Percentiles rank a stretch among this genome's conserved stretches.
phyloP scores from a whole-genome alignment of 2,113 vertebrate genomes.

The Carassius carassius region DNA sequence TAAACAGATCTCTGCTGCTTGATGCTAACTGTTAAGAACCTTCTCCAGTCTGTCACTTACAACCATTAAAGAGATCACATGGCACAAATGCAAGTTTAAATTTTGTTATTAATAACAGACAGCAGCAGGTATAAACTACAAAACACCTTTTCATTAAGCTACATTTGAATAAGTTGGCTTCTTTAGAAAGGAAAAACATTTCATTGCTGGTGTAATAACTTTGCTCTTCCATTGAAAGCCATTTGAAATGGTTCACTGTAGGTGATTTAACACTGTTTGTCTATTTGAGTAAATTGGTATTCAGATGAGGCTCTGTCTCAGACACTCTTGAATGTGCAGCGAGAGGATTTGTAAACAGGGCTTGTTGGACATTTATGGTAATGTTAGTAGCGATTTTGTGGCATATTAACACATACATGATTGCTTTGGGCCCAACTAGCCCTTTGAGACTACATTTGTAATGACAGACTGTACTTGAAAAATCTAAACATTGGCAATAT shows the following conservation, averaged over 20 bases:
- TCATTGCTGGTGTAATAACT: neutral
- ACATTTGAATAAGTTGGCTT: neutral
- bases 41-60: neutral
- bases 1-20: neutral
- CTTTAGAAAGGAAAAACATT: neutral
- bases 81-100: neutral
- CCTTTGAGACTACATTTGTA: neutral
- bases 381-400: neutral
- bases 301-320: neutral
- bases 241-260: neutral
- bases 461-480: conserved; percentile 20
- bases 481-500: conserved; percentile 21
- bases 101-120: neutral
- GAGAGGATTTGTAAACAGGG: conserved; percentile 3
- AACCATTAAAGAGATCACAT: neutral
- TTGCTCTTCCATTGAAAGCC: neutral
- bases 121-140: neutral
- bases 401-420: neutral
- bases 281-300: neutral
- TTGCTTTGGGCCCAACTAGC: neutral
- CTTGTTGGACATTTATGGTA: conserved; percentile 32
- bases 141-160: neutral
- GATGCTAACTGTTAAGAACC: neutral
- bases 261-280: conserved; percentile 20
- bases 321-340: neutral